Base-by-base conservation (phyloP, 2,113 vertebrate genomes). In the Xiphophorus maculatus region DNA sequence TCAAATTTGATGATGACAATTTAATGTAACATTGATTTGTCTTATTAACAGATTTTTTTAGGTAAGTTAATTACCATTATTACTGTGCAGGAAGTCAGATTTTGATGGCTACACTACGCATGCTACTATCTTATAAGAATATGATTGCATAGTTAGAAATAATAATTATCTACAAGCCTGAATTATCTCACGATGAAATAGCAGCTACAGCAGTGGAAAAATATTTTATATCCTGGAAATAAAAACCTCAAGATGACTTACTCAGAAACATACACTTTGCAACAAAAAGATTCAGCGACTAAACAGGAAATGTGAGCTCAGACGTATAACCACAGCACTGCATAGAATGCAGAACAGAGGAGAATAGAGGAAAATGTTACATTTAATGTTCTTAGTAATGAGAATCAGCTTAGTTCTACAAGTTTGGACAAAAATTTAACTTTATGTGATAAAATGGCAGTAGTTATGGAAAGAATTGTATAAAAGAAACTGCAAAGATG, bases 261-360 rank as follows among this genome's bases (percentile, higher is more conserved):
- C 71, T 30, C 19, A 74, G 30, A 60, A 66, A 74, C 9, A 11
- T 25, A 12, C 4, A 33, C 37, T n/a, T 35, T 62, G 27, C 4
- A 29, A 35, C 19, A 68, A 58, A 27, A 29, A 58, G 66, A 74
- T 82, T 61, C 74, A 44, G 70, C 70, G 80, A 37, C 70, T 75
- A 77, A 82, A 88, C 83, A 88, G 83, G 86, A 88, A 85, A 71
- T 54, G 58, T 40, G 67, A 75, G 61, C 25, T 76, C 30, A 67
- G 58, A 25, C 78, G 35, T 62, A 48, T 8, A 64, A 83, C 75
- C 75, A 76, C 72, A 81, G 54, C 51, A 62, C 62, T 76, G 58
- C 65, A 54, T 42, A 62, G 3, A 35, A 35, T 35, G 33, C 33
- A 37, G 33, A 37, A 62, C 4, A 28, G 30, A 61, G 17, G 22